phyloP scores from a whole-genome alignment of 2,888 invertebrate genomes.

The Nebria salina region DNA sequence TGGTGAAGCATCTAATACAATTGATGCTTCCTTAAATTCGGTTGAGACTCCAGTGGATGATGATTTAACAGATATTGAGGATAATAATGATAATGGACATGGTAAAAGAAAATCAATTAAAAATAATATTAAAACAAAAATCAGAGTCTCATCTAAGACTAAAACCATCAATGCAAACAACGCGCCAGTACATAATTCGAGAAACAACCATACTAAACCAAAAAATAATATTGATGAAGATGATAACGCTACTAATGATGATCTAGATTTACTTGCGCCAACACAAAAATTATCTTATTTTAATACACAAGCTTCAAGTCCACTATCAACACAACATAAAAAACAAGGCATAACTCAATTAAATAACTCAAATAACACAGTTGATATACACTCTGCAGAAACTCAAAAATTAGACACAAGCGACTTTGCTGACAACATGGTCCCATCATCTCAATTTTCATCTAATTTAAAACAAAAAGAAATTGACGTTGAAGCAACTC shows the following conservation, averaged over 20 bases:
- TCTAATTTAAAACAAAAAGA: not conserved
- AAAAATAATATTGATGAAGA: constrained; percentile 8
- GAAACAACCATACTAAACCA: not conserved
- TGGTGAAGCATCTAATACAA: constrained; percentile 23
- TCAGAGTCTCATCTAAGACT: not conserved
- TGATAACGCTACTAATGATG: constrained; percentile 26
- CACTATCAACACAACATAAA: not conserved
- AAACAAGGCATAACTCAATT: not conserved
- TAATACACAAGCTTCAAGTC: not conserved
- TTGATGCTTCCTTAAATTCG: constrained; percentile 27
- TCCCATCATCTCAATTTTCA: not conserved
- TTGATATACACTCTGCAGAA: not conserved
- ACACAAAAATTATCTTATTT: constrained; percentile 25
- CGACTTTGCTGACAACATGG: not conserved
- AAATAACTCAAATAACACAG: constrained; percentile 32
- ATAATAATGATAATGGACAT: constrained; percentile 7
- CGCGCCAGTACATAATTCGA: not conserved
- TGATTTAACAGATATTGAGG: constrained; percentile 14
- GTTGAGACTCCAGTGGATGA: not conserved
- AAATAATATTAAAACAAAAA: constrained; percentile 29
- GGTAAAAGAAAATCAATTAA: constrained; percentile 19
- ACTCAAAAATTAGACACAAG: not conserved
- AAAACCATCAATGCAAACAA: no score
- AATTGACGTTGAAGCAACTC: not conserved
- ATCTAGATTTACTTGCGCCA: constrained; percentile 29